Evolutionary conservation across 1,140 invertebrate genomes (phyloP).

Genomic region (Rhopalosiphum padi): DNA sequence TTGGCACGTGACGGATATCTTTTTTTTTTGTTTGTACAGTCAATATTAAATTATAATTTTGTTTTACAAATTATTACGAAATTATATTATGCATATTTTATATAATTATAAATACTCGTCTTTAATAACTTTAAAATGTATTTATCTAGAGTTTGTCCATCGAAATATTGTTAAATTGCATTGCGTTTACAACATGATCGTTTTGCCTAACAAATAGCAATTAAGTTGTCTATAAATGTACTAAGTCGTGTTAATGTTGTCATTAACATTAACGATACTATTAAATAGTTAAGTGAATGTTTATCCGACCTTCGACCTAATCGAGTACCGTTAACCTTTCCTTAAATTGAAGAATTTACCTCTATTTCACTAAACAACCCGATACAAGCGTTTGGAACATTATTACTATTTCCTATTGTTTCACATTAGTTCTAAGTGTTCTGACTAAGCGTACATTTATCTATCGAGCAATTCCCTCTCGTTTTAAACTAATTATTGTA

Average conservation of each 20-base stretch:
- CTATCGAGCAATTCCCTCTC: not conserved
- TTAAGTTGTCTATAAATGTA: not conserved
- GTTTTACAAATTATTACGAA: not conserved
- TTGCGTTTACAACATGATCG: not conserved
- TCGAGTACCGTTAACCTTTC: slow-evolving; percentile 30
- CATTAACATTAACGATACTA: slow-evolving; percentile 39
- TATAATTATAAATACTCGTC: not conserved
- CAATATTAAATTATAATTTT: not conserved
- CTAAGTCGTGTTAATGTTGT: slow-evolving; percentile 26
- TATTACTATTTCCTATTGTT: slow-evolving; percentile 30
- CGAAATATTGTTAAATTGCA: not conserved
- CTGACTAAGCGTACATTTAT: not conserved
- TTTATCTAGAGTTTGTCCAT: not conserved
- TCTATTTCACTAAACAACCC: not conserved
- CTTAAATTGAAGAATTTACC: slow-evolving; percentile 20
- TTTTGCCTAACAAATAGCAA: slow-evolving; percentile 1
- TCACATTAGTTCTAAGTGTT: not conserved
- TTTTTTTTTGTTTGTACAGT: not conserved
- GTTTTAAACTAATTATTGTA: not conserved
- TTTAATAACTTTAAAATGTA: not conserved
- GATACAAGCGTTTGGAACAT: not conserved
- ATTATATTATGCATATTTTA: too few species aligned
- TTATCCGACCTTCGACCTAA: slow-evolving; percentile 35
- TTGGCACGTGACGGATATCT: not conserved
- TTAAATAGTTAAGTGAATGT: slow-evolving; percentile 41